A percentile compares a stretch with the other conserved stretches of the same genome.
phyloP scores from a whole-genome alignment of 1,140 invertebrate genomes.

The Acromyrmex heyeri region DNA sequence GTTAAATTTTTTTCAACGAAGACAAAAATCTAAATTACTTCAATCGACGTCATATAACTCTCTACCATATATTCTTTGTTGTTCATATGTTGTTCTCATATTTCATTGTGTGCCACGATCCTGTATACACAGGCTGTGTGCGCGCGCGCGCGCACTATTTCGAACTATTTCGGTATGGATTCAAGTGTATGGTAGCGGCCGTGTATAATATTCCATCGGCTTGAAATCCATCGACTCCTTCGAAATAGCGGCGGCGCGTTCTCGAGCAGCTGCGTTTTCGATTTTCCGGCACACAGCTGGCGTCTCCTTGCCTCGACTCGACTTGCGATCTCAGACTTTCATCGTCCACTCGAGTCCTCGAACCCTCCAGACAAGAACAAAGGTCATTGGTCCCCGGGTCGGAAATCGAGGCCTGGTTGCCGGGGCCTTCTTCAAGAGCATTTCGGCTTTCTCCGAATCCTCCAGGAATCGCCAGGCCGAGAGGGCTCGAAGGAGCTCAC shows the following conservation, averaged over 20 bases:
- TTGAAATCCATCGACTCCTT: conserved; percentile 54
- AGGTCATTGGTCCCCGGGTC: conserved; percentile 59
- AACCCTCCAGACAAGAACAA: conserved; percentile 70
- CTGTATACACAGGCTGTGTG: background rate
- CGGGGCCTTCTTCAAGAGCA: conserved; percentile 25
- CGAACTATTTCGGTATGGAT: conserved; percentile 32
- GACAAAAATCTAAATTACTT: background rate
- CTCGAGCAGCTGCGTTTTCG: conserved; percentile 72
- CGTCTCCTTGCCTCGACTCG: conserved; percentile 21
- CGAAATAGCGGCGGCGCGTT: conserved; percentile 37
- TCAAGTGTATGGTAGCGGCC: background rate
- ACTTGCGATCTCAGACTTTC: conserved; percentile 60
- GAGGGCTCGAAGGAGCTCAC: conserved; percentile 70
- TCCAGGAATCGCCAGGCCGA: conserved; percentile 70
- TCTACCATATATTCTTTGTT: background rate
- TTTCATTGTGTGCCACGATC: conserved; percentile 1
- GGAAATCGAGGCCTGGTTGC: conserved; percentile 51
- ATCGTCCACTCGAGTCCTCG: conserved; percentile 68
- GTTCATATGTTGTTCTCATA: conserved; percentile 1
- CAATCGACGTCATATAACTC: background rate
- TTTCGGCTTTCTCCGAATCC: conserved; percentile 67
- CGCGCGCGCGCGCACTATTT: conserved; percentile 6
- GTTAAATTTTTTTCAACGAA: background rate
- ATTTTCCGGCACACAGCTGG: conserved; percentile 73
- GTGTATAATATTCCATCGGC: conserved; percentile 48